Conservation (phyloP, 2,113 vertebrate genomes). For the Platanista minor region DNA sequence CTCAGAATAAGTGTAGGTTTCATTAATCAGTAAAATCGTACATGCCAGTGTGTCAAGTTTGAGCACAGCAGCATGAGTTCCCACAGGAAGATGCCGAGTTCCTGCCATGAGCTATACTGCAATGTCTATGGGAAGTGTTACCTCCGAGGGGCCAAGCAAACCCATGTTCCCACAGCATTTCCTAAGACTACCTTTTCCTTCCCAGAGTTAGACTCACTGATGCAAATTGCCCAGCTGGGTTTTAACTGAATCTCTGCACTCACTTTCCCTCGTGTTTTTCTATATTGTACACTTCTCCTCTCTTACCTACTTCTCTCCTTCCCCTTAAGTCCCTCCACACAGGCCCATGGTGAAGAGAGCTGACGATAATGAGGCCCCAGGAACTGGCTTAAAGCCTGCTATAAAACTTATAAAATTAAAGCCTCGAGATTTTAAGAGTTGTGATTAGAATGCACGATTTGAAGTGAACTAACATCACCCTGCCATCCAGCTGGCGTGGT, state of each 20-base stretch:
- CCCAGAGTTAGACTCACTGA: not conserved
- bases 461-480: not conserved
- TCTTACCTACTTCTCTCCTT: not conserved
- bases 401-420: slow-evolving; percentile 67
- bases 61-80: not conserved
- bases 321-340: not conserved
- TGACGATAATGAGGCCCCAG: slow-evolving; percentile 24
- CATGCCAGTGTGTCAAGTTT: not conserved
- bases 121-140: not conserved
- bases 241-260: slow-evolving; percentile 46
- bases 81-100: not conserved
- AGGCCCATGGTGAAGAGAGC: not conserved
- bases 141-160: not conserved
- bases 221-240: slow-evolving; percentile 38
- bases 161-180: not conserved
- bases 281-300: not conserved
- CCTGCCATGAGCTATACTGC: too few relatives aligned
- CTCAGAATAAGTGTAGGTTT: not conserved
- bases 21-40: not conserved
- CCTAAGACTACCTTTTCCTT: not conserved
- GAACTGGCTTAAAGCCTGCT: not conserved
- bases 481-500: not conserved
- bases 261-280: not conserved
- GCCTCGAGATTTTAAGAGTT: slow-evolving; percentile 30
- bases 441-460: slow-evolving; percentile 1